Evolutionary conservation across 30 jellyfish, hydroid and myxozoan species (phyloP), one percentile per base, ranked within the genome.

Genomic region (Aurelia aurita complex sp. Pacific): DNA sequence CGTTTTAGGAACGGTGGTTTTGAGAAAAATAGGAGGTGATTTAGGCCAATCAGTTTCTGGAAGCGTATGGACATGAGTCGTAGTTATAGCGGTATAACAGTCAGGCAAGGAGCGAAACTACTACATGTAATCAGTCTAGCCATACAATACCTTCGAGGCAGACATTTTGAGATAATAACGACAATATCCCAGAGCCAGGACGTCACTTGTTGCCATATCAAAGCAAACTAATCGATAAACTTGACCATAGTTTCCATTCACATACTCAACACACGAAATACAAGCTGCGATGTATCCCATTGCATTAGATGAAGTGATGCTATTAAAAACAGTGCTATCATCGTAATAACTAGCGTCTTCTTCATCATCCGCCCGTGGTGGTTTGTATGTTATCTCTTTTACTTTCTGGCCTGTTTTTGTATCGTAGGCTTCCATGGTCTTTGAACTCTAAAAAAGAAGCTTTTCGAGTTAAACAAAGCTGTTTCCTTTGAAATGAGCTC

Each of bases 331-430:
- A 8, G n/a, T 54, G 55, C 42, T 73, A 33, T 34, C 80, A 12
- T 67, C 85, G 11, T 54, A 29, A 12, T 66, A 35, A 3, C 85
- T 86, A 19, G 9, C 36, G 23, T 43, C 82, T 5, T 23, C 6
- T 14, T 42, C 87, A 59, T 77, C 46, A 29, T 69, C 38, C 6
- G 1, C 55, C 19, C 38, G 59, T 2, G 78, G 85, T 23, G 57
- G 70, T 5, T 33, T 16, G 86, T 64, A 89, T 6, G 57, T 55
- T 9, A 89, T 19, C 6, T 36, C 46, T 52, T 59, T 51, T 63
- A 15, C 33, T 38, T 55, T 69, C n/a, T 74, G 75, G 15, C 92
- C 97, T 6, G 97, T 72, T 67, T 34, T 64, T 59, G 89, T 69
- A 51, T 76, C 89, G 60, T 46, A 67, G n/a, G 68, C 65, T 6